Evolutionary conservation across 2,113 vertebrate genomes (phyloP).

Genomic region (Pedetes capensis): DNA sequence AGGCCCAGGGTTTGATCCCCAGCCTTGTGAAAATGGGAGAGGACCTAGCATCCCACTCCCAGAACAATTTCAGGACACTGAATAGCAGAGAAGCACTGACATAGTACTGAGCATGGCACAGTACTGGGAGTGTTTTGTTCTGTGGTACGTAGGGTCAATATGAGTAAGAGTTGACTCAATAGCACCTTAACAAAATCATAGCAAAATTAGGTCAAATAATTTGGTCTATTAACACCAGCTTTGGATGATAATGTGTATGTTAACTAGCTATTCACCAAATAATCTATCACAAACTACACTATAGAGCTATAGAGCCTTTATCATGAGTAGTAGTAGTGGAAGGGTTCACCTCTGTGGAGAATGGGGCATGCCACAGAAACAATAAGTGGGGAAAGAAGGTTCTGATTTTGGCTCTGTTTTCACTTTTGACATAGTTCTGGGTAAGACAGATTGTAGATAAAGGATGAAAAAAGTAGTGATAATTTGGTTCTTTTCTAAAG

Average conservation of each 20-base stretch:
- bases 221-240: not conserved
- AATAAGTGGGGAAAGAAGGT: not conserved
- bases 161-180: too few relatives aligned
- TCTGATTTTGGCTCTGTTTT: not conserved
- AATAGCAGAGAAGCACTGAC: too few relatives aligned
- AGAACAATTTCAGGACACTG: too few relatives aligned
- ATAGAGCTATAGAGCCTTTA: constrained; percentile 67
- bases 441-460: not conserved
- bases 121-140: too few relatives aligned
- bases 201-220: not conserved
- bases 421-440: not conserved
- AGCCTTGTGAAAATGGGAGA: too few relatives aligned
- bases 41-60: too few relatives aligned
- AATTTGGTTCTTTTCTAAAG: not conserved
- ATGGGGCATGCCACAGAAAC: not conserved
- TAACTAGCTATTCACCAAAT: not conserved
- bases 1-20: too few relatives aligned
- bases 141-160: too few relatives aligned
- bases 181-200: too few relatives aligned
- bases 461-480: not conserved
- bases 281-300: not conserved
- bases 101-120: too few relatives aligned
- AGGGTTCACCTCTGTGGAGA: not conserved
- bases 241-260: not conserved
- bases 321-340: rapidly evolving